Evolutionary conservation across 2,888 invertebrate species (phyloP), one percentile per base, ranked within the genome.

Genomic region (Lasioglossum lativentre): DNA sequence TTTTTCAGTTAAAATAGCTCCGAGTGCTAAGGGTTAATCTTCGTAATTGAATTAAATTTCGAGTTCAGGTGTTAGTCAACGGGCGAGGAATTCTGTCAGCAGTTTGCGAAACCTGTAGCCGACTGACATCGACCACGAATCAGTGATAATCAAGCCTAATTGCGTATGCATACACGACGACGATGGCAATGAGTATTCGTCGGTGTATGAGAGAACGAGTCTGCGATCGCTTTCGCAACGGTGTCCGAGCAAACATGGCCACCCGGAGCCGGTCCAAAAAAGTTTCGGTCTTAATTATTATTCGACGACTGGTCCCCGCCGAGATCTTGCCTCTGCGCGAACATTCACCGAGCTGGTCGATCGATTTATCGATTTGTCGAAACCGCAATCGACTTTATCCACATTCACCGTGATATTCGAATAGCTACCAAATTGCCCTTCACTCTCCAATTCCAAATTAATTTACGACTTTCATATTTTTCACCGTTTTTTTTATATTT

Each of bases 141-240:
- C 83, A 71, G 78, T 85, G 75, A 78, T 86, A 85, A 85, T 86
- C 80, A 42, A 45, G 71, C 30, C 63, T 86, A 85, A 86, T 85
- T 78, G 72, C 45, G 70, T 74, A 85, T 85, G 79, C 79, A 59
- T 84, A 79, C 73, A 34, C 47, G 82, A n/a, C 47, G 82, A n/a
- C 76, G 76, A 79, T 74, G 83, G 73, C 40, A 84, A 76, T 78
- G 77, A 70, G 71, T 52, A 59, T 78, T 78, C 56, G 38, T 42
- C n/a, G 40, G 40, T 79, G 78, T 72, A 66, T 59, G 34, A 66
- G n/a, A 73, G 47, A 56, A 19, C 66, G 34, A 75, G 59, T 78
- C 63, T 71, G 68, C 47, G 63, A 80, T 34, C 77, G 79, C 76
- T 85, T 84, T 85, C 76, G 85, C 71, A 76, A 85, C 52, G 42